Conservation (phyloP, 2,888 invertebrate genomes). For the Chouioia cunea region DNA sequence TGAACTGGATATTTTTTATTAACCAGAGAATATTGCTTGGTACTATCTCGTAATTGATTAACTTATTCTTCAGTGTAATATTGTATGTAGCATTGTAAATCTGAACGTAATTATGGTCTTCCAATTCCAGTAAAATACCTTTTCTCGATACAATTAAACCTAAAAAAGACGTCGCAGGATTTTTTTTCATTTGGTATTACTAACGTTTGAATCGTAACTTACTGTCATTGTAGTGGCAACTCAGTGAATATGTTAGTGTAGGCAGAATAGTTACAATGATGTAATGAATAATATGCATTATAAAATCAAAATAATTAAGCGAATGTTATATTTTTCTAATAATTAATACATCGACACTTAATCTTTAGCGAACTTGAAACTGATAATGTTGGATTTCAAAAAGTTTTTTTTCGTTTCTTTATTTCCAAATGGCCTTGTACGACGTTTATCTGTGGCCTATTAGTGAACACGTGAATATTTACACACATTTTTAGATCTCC, state of each 20-base stretch:
- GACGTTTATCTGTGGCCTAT: too few species aligned
- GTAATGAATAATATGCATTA: too few species aligned
- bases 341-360: too few species aligned
- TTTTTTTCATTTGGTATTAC: neutral
- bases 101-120: constrained; percentile 6
- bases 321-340: too few species aligned
- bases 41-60: neutral
- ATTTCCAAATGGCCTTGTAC: too few species aligned
- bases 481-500: too few species aligned
- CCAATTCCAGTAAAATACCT: neutral
- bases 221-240: neutral
- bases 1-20: neutral
- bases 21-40: neutral
- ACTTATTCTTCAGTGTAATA: neutral
- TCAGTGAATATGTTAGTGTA: neutral
- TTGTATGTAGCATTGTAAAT: neutral
- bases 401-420: too few species aligned
- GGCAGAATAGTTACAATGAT: neutral
- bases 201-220: neutral
- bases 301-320: too few species aligned
- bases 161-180: neutral
- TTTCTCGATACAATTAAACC: neutral
- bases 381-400: too few species aligned
- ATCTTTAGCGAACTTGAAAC: too few species aligned
- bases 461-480: too few species aligned